Percentiles rank a stretch among this genome's conserved stretches.
These are phyloP conservation scores for Campaea margaritaria DNA, from an alignment of 2,888 invertebrate genomes.

Conservation along the genomic window DNA sequence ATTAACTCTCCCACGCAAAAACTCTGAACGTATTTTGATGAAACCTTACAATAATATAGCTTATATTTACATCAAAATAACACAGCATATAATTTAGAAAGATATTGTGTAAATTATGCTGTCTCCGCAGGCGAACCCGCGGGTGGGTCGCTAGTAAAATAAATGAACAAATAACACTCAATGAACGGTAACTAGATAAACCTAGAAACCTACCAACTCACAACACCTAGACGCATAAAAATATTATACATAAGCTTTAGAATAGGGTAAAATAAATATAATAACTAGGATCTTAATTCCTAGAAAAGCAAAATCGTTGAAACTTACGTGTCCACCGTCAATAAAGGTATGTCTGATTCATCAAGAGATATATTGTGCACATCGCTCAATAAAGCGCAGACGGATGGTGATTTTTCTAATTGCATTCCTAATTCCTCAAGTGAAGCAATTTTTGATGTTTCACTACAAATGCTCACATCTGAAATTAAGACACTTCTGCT, in stretches of 20 bases:
- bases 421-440: slow-evolving; percentile 4
- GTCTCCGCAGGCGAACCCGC: no score
- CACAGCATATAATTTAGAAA: no score
- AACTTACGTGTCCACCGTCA: slow-evolving; percentile 6
- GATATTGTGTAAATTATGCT: no score
- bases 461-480: slow-evolving; percentile 4
- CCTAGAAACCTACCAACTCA: no score
- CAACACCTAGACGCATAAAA: no score
- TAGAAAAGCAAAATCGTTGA: neutral
- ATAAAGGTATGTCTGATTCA: slow-evolving; percentile 6
- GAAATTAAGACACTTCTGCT: neutral
- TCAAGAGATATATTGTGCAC: neutral
- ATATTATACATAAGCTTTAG: neutral
- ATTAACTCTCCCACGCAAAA: no score
- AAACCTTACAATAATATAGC: no score
- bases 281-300: neutral
- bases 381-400: slow-evolving; percentile 23
- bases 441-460: neutral
- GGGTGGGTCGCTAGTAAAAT: no score
- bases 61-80: no score
- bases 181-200: no score
- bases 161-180: no score
- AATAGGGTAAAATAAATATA: neutral
- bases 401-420: slow-evolving; percentile 3
- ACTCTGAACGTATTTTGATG: no score